These are phyloP conservation scores for Homalodisca vitripennis DNA, from an alignment of 1,140 invertebrate species.

Conservation along the genomic window DNA sequence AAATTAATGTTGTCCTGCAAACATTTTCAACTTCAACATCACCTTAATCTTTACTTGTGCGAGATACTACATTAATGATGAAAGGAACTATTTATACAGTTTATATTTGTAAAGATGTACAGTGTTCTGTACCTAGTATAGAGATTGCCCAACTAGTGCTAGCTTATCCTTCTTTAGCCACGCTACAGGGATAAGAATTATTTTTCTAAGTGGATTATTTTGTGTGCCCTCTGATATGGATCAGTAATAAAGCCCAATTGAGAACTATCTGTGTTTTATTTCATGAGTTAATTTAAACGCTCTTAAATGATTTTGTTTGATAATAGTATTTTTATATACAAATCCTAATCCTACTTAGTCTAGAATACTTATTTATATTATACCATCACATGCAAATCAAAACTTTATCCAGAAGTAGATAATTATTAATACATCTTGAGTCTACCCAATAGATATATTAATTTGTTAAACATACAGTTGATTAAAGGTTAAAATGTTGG, in stretches of 20 bases:
- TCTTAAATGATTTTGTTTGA: too few species aligned
- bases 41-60: neutral
- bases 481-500: too few species aligned
- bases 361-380: too few species aligned
- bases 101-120: constrained; percentile 25
- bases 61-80: neutral
- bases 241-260: constrained; percentile 8
- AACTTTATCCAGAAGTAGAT: too few species aligned
- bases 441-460: too few species aligned
- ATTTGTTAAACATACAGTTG: too few species aligned
- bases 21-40: neutral
- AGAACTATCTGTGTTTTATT: constrained; percentile 1
- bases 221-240: constrained; percentile 12
- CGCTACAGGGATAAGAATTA: constrained; percentile 8
- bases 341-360: too few species aligned
- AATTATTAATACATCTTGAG: too few species aligned
- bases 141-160: neutral
- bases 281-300: too few species aligned
- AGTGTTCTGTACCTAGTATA: constrained; percentile 4
- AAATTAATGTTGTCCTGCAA: constrained; percentile 3
- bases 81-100: constrained; percentile 21
- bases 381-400: too few species aligned
- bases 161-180: neutral
- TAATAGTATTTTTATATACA: too few species aligned
- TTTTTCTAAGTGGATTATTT: constrained; percentile 24